Evolutionary conservation across 2,113 vertebrate genomes (phyloP).

Genomic region (Asarcornis scutulata): DNA sequence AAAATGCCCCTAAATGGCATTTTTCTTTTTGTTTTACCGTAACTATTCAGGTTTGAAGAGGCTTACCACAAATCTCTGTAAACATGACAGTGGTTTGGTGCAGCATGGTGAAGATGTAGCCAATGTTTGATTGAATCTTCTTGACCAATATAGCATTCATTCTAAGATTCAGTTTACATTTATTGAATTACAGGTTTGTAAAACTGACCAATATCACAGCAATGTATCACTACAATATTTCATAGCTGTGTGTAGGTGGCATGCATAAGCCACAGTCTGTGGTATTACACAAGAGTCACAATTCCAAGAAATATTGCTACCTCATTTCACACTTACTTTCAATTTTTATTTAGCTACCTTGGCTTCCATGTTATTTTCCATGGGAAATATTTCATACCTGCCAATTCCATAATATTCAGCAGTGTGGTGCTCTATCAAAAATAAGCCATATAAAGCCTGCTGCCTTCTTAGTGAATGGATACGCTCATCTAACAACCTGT

Average conservation of each 20-base stretch:
- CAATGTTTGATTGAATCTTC: not conserved
- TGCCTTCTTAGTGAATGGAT: not conserved
- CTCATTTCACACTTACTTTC: not conserved
- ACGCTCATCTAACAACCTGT: not conserved
- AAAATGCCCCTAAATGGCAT: not conserved
- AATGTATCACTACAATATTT: not conserved
- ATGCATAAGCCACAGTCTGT: not conserved
- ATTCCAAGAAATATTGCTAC: slow-evolving; percentile 4
- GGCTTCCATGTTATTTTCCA: not conserved
- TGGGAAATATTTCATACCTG: not conserved
- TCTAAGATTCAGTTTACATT: not conserved
- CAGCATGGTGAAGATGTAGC: not conserved
- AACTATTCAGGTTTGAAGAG: not conserved
- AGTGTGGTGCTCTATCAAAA: not conserved
- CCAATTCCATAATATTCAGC: not conserved
- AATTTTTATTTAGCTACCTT: not conserved
- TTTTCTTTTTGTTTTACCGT: not conserved
- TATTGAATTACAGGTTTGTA: not conserved
- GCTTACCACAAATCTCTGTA: not conserved
- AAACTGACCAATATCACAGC: not conserved
- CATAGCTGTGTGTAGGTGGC: slow-evolving; percentile 9
- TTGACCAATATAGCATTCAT: not conserved
- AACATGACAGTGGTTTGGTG: not conserved
- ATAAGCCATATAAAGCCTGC: not conserved
- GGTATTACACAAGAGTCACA: slow-evolving; percentile 27